phyloP scores from a whole-genome alignment of 2,888 invertebrate species.

The Leucophora obtusa region DNA sequence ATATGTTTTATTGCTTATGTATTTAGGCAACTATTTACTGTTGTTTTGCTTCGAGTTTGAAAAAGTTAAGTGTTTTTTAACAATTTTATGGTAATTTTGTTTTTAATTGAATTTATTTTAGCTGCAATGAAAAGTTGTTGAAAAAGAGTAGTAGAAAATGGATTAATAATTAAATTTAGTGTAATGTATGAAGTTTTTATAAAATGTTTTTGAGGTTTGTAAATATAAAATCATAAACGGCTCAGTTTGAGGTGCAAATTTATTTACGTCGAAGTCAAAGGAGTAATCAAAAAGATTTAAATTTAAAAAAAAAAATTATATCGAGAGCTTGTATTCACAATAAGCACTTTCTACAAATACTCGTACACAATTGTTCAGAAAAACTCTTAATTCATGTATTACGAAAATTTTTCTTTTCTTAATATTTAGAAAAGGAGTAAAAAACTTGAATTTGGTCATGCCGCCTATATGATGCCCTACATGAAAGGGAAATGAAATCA shows the following conservation, averaged over 20 bases:
- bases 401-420: too few relatives aligned
- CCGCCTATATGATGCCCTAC: too few relatives aligned
- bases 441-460: too few relatives aligned
- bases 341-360: too few relatives aligned
- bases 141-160: background rate
- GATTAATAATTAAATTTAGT: background rate
- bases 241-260: background rate
- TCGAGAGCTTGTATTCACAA: too few relatives aligned
- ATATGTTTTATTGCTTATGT: constrained; percentile 58
- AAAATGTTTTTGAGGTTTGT: background rate
- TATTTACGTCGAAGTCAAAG: background rate
- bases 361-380: too few relatives aligned
- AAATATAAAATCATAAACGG: background rate
- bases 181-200: background rate
- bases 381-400: too few relatives aligned
- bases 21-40: constrained; percentile 57
- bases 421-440: too few relatives aligned
- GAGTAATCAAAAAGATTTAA: too few relatives aligned
- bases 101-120: constrained; percentile 19
- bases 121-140: constrained; percentile 40
- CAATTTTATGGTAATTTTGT: constrained; percentile 27
- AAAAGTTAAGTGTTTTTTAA: constrained; percentile 10
- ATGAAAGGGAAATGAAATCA: too few relatives aligned
- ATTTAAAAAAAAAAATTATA: too few relatives aligned
- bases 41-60: constrained; percentile 33